phyloP scores from a whole-genome alignment of 2,888 invertebrate genomes.

The Ryuthela nishihirai region DNA sequence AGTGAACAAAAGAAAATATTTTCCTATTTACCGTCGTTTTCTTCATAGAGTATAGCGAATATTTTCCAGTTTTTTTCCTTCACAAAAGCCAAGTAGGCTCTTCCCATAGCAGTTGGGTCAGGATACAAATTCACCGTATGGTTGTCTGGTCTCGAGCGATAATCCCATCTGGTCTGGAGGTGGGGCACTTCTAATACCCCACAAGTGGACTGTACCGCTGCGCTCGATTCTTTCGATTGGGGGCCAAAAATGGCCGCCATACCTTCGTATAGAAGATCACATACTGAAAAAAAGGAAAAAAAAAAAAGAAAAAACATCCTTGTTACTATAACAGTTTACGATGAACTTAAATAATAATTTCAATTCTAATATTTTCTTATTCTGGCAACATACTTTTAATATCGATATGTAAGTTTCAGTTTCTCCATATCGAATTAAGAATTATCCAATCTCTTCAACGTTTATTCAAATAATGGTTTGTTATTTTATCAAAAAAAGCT shows the following conservation, averaged over 20 bases:
- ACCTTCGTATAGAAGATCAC: constrained; percentile 41
- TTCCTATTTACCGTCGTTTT: constrained; percentile 49
- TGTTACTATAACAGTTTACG: too few relatives aligned
- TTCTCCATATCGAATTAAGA: too few relatives aligned
- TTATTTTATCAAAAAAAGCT: too few relatives aligned
- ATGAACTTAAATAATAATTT: too few relatives aligned
- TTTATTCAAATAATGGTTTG: too few relatives aligned
- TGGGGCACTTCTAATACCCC: constrained; percentile 52
- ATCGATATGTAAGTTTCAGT: too few relatives aligned
- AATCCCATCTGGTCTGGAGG: constrained; percentile 47
- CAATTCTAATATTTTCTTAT: too few relatives aligned
- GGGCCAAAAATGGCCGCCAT: constrained; percentile 51
- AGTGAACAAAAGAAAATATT: too few relatives aligned
- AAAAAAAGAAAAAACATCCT: neutral
- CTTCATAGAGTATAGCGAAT: constrained; percentile 52
- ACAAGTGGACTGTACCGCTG: constrained; percentile 53
- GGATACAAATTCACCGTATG: constrained; percentile 51
- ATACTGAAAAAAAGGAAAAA: constrained; percentile 35
- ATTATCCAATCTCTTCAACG: too few relatives aligned
- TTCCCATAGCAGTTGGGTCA: constrained; percentile 48
- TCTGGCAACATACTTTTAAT: too few relatives aligned
- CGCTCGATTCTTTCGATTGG: constrained; percentile 48
- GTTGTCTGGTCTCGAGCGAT: constrained; percentile 41
- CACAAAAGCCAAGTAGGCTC: constrained; percentile 50
- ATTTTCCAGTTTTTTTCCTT: constrained; percentile 49